Evolutionary conservation across 2,797 vertebrate genomes (phyloP), one percentile per base, ranked within the genome.

Genomic region (Sebastes diploproa): DNA sequence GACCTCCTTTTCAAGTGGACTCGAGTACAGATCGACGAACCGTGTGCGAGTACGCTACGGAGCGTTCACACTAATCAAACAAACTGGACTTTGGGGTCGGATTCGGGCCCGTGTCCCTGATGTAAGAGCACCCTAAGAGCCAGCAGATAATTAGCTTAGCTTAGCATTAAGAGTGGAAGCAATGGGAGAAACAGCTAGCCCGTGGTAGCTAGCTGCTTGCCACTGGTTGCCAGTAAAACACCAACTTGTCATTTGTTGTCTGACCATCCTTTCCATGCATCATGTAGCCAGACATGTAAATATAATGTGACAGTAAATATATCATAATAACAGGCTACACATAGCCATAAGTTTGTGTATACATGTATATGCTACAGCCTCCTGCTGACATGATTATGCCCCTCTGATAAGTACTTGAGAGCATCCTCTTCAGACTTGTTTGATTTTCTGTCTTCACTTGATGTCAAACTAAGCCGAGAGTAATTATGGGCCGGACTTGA

Each of bases 91-190:
- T 20, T 7, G 42, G 42, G 42, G 42, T 18, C 42, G 3, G 42
- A 1, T 46, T 7, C 0, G 0, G 42, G 16, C 3, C 7, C 0
- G 6, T 3, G 42, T 46, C 6, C 7, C 42, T 46, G 16, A 46
- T 46, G 42, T 46, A 1, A 46, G 1, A 46, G 0, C 38, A 16
- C 1, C 38, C 38, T 42, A 30, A 50, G 59, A 52, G 27, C 13
- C 42, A 8, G 25, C 16, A 1, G 46, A 34, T 38, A 30, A 50
- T 30, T 58, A 58, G 27, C 61, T 27, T 55, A 60, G 23, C 4
- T 32, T 58, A 63, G n/a, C 56, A 62, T 29, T 30, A 36, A 52
- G 4, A 54, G 38, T 52, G 22, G 38, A 22, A 8, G 13, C 61
- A 16, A 62, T n/a, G 23, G 30, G 11, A 55, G 66, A n/a, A 54